phyloP scores from a whole-genome alignment of 2,888 invertebrate species.

The Cremastinae sp. region DNA sequence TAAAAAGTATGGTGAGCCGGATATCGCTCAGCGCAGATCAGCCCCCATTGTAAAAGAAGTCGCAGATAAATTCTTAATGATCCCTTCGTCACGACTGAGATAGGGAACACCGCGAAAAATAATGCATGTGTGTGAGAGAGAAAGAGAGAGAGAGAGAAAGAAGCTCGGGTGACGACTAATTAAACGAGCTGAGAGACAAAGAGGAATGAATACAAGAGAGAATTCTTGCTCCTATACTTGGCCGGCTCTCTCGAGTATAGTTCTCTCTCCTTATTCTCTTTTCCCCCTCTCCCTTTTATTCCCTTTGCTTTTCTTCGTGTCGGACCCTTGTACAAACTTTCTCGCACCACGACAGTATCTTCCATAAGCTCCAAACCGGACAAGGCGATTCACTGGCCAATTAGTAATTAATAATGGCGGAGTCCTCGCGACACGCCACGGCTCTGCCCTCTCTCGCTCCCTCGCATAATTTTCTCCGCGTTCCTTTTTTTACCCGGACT shows the following conservation, averaged over 20 bases:
- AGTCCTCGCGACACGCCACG: constrained; percentile 33
- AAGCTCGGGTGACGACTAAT: constrained; percentile 33
- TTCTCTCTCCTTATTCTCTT: constrained; percentile 15
- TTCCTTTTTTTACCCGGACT: constrained; percentile 12
- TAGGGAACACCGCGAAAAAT: too few relatives aligned
- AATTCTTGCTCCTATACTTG: not conserved
- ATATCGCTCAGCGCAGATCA: constrained; percentile 72
- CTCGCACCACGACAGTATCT: constrained; percentile 61
- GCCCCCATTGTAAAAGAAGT: constrained; percentile 71
- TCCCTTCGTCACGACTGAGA: constrained; percentile 57
- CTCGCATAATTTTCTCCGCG: constrained; percentile 17
- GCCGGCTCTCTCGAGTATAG: constrained; percentile 4
- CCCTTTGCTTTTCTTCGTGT: too few relatives aligned
- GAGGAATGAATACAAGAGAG: constrained; percentile 49
- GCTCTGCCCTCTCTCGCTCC: constrained; percentile 2
- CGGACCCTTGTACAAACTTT: constrained; percentile 34
- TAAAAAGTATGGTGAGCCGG: constrained; percentile 54
- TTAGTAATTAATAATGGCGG: constrained; percentile 73
- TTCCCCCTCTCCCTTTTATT: too few relatives aligned
- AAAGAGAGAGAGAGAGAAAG: constrained; percentile 11
- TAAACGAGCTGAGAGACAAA: constrained; percentile 19
- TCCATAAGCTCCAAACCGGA: constrained; percentile 62
- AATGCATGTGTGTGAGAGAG: too few relatives aligned
- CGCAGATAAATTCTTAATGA: constrained; percentile 76
- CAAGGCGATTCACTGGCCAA: constrained; percentile 64